phyloP scores from a whole-genome alignment of 2,888 invertebrate species.

The Eupithecia centaureata region DNA sequence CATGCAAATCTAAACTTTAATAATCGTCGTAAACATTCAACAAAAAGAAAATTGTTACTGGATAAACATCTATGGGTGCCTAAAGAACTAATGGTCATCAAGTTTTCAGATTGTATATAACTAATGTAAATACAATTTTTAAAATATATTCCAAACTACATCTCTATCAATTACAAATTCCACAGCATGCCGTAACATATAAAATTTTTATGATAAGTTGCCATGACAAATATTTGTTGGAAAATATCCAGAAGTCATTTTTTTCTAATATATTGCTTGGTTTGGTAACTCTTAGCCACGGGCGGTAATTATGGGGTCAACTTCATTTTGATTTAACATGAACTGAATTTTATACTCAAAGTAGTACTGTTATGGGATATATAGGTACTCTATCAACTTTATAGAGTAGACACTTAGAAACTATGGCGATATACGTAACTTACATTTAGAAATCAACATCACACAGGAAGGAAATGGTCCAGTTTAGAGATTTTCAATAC shows the following conservation, averaged over 20 bases:
- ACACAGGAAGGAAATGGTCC: not conserved
- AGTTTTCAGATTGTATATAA: not conserved
- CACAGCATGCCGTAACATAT: slow-evolving; percentile 40
- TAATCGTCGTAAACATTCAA: not conserved
- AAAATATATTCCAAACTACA: slow-evolving; percentile 19
- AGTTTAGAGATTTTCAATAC: too few species aligned
- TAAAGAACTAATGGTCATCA: not conserved
- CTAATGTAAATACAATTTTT: too few species aligned
- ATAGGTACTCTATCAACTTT: not conserved
- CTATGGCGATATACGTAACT: not conserved
- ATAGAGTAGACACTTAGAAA: not conserved
- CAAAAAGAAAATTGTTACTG: not conserved
- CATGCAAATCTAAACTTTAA: not conserved
- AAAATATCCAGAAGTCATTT: slow-evolving; percentile 32
- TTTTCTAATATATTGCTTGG: slow-evolving; percentile 40
- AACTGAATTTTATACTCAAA: slow-evolving; percentile 2
- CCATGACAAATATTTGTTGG: slow-evolving; percentile 35
- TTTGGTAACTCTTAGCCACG: slow-evolving; percentile 40
- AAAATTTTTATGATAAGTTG: slow-evolving; percentile 48
- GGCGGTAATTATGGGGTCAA: slow-evolving; percentile 46
- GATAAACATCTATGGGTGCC: not conserved
- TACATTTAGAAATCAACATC: not conserved
- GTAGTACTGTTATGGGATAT: not conserved
- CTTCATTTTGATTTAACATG: slow-evolving; percentile 46
- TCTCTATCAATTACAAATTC: slow-evolving; percentile 27